A percentile compares a stretch with the other conserved stretches of the same genome.
phyloP scores from a whole-genome alignment of 2,797 vertebrate genomes.

The Myripristis murdjan region DNA sequence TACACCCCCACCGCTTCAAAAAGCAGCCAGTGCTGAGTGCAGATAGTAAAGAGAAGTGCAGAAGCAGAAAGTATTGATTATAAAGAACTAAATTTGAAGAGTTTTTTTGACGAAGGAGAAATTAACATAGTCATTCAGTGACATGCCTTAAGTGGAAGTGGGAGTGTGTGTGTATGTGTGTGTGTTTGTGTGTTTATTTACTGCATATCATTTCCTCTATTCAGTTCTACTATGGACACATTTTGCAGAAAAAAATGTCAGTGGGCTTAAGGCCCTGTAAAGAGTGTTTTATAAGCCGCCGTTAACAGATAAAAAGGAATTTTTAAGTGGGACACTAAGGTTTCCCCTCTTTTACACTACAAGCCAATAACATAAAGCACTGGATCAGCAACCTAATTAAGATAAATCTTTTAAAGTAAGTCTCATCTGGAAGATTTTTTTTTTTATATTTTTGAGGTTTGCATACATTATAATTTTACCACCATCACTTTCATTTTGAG shows the following conservation, averaged over 20 bases:
- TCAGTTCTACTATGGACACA: conserved; percentile 50
- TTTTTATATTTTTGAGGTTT: conserved; percentile 27
- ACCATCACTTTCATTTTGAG: conserved; percentile 20
- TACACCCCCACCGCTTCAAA: conserved; percentile 89
- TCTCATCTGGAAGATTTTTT: conserved; percentile 36
- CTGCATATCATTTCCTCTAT: conserved; percentile 16
- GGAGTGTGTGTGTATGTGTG: no score
- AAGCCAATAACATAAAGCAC: conserved; percentile 68
- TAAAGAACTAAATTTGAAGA: conserved; percentile 70
- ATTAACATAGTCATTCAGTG: conserved; percentile 53
- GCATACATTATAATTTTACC: conserved; percentile 30
- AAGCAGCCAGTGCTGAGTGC: conserved; percentile 81
- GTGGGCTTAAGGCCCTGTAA: conserved; percentile 57
- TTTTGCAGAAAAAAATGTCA: conserved; percentile 44
- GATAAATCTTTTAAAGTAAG: conserved; percentile 47
- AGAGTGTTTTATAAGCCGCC: conserved; percentile 58
- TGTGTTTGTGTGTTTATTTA: conserved; percentile 43
- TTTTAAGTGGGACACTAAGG: conserved; percentile 66
- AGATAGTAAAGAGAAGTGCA: conserved; percentile 82
- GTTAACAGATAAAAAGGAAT: conserved; percentile 83
- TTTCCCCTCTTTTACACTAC: conserved; percentile 73
- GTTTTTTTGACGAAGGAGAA: conserved; percentile 57
- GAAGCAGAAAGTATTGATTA: conserved; percentile 84
- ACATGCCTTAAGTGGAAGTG: conserved; percentile 35
- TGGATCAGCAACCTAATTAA: conserved; percentile 64